Conservation (phyloP, 2,113 vertebrate species). For the Morone saxatilis region DNA sequence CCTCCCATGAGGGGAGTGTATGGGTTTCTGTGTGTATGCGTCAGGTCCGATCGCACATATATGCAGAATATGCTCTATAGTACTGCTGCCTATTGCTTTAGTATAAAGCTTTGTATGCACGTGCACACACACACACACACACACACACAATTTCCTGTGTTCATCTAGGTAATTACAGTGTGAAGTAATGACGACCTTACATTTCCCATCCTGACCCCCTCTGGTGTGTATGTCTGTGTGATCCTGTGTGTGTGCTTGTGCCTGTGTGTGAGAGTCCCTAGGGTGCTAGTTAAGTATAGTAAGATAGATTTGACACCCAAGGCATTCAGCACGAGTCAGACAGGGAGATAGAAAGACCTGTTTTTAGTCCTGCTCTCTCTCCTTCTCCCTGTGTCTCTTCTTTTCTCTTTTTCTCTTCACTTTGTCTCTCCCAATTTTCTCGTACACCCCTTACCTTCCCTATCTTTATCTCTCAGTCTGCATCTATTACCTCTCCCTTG, state of each 20-base stretch:
- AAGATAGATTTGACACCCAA: slow-evolving; percentile 76
- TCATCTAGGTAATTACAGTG: slow-evolving; percentile 55
- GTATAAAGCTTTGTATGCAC: neutral
- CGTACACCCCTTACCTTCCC: slow-evolving; percentile 27
- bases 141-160: slow-evolving; percentile 9
- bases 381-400: neutral
- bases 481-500: slow-evolving; percentile 41
- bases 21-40: neutral
- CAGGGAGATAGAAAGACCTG: slow-evolving; percentile 43
- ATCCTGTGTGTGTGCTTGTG: neutral
- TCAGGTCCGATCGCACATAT: neutral
- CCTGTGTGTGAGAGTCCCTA: slow-evolving; percentile 33
- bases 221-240: slow-evolving; percentile 24
- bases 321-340: slow-evolving; percentile 60
- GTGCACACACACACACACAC: neutral
- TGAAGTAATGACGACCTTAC: slow-evolving; percentile 51
- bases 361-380: slow-evolving; percentile 36
- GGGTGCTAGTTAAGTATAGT: slow-evolving; percentile 75
- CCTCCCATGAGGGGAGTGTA: neutral
- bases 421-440: slow-evolving; percentile 21
- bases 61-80: neutral
- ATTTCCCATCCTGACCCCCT: slow-evolving; percentile 38
- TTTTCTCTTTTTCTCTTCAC: slow-evolving; percentile 8
- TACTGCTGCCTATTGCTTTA: neutral
- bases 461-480: slow-evolving; percentile 36